Evolutionary conservation across 2,797 vertebrate species (phyloP).

Genomic region (Peromyscus eremicus): DNA sequence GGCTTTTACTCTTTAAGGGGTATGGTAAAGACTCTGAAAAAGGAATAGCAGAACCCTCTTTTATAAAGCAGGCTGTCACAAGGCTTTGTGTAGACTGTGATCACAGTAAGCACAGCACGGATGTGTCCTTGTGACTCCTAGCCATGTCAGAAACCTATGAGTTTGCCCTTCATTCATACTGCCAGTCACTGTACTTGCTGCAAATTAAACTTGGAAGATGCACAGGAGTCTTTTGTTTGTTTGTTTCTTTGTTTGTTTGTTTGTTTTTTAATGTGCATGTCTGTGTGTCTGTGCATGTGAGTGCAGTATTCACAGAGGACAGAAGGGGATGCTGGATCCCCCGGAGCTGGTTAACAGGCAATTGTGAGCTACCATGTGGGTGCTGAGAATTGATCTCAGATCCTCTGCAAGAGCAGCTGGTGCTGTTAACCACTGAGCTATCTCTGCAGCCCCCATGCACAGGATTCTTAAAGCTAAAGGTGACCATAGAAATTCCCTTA

Average conservation of each 20-base stretch:
- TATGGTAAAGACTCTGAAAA: not conserved
- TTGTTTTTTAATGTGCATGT: not conserved
- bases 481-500: not conserved
- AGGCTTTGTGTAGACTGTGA: not conserved
- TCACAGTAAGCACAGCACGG: too few relatives aligned
- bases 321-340: not conserved
- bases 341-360: not conserved
- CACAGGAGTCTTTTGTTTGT: not conserved
- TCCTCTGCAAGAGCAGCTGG: not conserved
- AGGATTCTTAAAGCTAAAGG: not conserved
- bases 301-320: not conserved
- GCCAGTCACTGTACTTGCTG: not conserved
- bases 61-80: not conserved
- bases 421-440: not conserved
- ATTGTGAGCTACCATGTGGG: not conserved
- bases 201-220: not conserved
- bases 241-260: not conserved
- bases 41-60: not conserved
- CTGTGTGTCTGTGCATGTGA: not conserved
- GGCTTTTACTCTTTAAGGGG: not conserved
- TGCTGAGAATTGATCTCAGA: not conserved
- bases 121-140: not conserved
- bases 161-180: not conserved
- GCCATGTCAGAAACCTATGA: not conserved
- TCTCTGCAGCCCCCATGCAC: not conserved